phyloP scores from a whole-genome alignment of 2,888 invertebrate genomes.

The Emmelina monodactyla region DNA sequence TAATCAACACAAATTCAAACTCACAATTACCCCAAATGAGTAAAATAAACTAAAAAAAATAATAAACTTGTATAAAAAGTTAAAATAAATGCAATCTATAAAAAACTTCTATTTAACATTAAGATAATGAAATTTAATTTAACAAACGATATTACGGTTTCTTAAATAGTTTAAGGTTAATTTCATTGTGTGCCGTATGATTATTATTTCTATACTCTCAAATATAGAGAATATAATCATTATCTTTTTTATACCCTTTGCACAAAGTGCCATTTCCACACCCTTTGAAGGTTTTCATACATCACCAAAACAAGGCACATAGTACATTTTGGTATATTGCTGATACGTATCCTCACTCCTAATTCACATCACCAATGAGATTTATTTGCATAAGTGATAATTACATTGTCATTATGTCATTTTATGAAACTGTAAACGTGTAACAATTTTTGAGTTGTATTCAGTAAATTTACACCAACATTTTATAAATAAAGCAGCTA shows the following conservation, averaged over 20 bases:
- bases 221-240: slow-evolving; percentile 66
- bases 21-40: slow-evolving; percentile 33
- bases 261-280: slow-evolving; percentile 33
- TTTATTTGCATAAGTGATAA: slow-evolving; percentile 43
- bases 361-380: slow-evolving; percentile 54
- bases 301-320: slow-evolving; percentile 59
- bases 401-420: too few relatives aligned
- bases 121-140: slow-evolving; percentile 50
- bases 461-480: not conserved
- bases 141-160: slow-evolving; percentile 49
- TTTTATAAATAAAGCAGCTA: not conserved
- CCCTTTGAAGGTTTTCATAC: slow-evolving; percentile 39
- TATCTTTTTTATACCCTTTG: slow-evolving; percentile 24
- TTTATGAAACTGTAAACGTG: slow-evolving; percentile 24
- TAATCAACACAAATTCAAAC: slow-evolving; percentile 60
- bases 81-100: slow-evolving; percentile 64
- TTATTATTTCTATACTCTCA: slow-evolving; percentile 65
- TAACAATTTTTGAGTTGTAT: not conserved
- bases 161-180: slow-evolving; percentile 34
- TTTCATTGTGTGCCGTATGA: slow-evolving; percentile 55
- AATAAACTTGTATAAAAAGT: slow-evolving; percentile 53
- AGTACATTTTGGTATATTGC: slow-evolving; percentile 65
- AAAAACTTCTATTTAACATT: slow-evolving; percentile 54
- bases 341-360: slow-evolving; percentile 63
- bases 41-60: slow-evolving; percentile 57